Conservation (phyloP, 2,888 invertebrate genomes). For the Prenolepis imparis region DNA sequence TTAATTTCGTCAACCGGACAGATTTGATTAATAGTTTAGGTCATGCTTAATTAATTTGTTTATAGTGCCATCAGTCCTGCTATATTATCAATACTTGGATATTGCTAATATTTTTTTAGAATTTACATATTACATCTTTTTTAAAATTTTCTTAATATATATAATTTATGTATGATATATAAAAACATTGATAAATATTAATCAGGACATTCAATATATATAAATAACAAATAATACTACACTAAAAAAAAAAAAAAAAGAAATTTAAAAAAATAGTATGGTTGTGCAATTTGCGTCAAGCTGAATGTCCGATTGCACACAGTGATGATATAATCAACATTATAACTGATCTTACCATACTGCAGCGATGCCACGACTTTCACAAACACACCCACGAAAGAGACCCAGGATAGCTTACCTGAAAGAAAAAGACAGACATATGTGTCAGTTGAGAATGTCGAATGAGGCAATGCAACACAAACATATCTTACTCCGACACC, state of each 20-base stretch:
- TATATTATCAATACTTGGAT: conserved; percentile 24
- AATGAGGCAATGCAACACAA: conserved; percentile 59
- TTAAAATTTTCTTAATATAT: background rate
- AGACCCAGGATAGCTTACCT: conserved; percentile 76
- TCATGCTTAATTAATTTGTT: conserved; percentile 51
- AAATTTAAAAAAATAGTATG: background rate
- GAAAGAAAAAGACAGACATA: conserved; percentile 74
- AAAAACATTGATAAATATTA: conserved; percentile 24
- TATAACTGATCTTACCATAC: conserved; percentile 55
- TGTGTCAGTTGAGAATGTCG: conserved; percentile 59
- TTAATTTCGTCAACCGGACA: conserved; percentile 40
- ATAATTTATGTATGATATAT: background rate
- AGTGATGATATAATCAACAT: conserved; percentile 13
- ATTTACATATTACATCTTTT: background rate
- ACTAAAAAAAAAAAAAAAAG: background rate
- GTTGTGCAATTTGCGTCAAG: background rate
- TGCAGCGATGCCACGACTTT: conserved; percentile 42
- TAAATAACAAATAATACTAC: background rate
- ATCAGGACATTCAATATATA: background rate
- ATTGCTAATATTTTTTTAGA: background rate
- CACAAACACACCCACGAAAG: conserved; percentile 1
- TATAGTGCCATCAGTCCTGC: conserved; percentile 9
- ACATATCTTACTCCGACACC: conserved; percentile 72
- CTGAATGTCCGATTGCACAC: background rate
- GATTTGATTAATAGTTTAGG: conserved; percentile 30